Percentiles rank a stretch among this genome's conserved stretches.
Evolutionary conservation across 2,113 vertebrate species (phyloP).

Genomic region (Sterrhoptilus dennistouni): DNA sequence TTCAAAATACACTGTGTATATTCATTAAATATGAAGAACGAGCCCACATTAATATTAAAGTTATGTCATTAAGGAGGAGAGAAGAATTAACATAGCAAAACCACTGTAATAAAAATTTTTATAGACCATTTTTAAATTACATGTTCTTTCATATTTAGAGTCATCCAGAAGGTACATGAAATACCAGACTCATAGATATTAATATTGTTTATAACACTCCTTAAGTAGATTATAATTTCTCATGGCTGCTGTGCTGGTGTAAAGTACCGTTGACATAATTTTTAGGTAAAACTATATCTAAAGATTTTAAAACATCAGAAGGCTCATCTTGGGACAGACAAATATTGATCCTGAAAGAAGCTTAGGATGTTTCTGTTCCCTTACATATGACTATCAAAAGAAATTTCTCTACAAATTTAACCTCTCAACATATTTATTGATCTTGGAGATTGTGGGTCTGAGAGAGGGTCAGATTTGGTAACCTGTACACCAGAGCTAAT

Average conservation of each 20-base stretch:
- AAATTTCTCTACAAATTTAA: background rate
- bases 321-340: background rate
- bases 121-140: background rate
- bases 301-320: background rate
- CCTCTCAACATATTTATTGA: background rate
- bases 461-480: background rate
- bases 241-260: background rate
- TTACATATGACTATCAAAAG: background rate
- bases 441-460: background rate
- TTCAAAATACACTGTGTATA: conserved; percentile 7
- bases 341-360: background rate
- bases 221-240: background rate
- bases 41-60: conserved; percentile 23
- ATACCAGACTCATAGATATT: background rate
- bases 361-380: background rate
- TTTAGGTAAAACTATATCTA: background rate
- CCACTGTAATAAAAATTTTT: background rate
- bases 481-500: background rate
- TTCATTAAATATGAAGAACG: conserved; percentile 30
- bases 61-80: conserved; percentile 25
- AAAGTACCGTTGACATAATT: background rate
- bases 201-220: background rate
- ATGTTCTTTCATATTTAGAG: background rate
- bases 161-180: background rate
- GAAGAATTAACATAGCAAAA: conserved; percentile 21